phyloP scores from a whole-genome alignment of 2,797 vertebrate genomes.

The Paratrypauchen microcephalus region DNA sequence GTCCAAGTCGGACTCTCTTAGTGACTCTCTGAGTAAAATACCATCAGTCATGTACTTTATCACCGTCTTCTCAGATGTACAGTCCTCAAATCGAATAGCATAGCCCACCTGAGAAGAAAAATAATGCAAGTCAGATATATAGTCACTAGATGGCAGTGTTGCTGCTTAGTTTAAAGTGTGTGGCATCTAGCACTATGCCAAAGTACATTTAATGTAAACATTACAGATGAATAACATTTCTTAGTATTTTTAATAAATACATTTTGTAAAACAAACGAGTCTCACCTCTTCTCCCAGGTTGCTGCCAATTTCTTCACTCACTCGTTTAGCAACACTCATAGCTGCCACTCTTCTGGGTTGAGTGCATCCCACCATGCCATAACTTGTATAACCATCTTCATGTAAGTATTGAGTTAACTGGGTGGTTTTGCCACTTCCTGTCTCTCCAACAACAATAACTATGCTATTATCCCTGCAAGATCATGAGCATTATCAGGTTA shows the following conservation, averaged over 20 bases:
- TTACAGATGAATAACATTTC: not conserved
- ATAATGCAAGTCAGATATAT: not conserved
- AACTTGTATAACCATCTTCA: conserved; percentile 95
- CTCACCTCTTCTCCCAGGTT: conserved; percentile 95
- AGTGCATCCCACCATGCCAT: conserved; percentile 97
- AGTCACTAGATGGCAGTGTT: conserved; percentile 65
- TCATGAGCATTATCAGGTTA: not conserved
- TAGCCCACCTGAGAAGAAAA: conserved; percentile 86
- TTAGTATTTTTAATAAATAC: not conserved
- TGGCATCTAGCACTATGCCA: not conserved
- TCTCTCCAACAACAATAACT: conserved; percentile 97
- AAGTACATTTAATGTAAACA: not conserved
- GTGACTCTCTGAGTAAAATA: conserved; percentile 93
- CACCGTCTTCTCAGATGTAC: conserved; percentile 92
- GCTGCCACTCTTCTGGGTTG: conserved; percentile 96
- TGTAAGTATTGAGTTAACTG: conserved; percentile 99
- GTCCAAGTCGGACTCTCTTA: conserved; percentile 95
- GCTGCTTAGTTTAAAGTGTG: not conserved
- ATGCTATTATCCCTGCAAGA: conserved; percentile 93
- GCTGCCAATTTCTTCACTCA: conserved; percentile 94
- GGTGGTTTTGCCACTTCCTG: conserved; percentile 96
- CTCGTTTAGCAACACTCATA: conserved; percentile 98
- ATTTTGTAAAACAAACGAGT: not conserved
- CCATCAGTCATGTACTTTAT: conserved; percentile 99
- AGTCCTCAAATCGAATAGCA: conserved; percentile 98